phyloP scores from a whole-genome alignment of 1,140 invertebrate species.

The Drosophila ambigua region DNA sequence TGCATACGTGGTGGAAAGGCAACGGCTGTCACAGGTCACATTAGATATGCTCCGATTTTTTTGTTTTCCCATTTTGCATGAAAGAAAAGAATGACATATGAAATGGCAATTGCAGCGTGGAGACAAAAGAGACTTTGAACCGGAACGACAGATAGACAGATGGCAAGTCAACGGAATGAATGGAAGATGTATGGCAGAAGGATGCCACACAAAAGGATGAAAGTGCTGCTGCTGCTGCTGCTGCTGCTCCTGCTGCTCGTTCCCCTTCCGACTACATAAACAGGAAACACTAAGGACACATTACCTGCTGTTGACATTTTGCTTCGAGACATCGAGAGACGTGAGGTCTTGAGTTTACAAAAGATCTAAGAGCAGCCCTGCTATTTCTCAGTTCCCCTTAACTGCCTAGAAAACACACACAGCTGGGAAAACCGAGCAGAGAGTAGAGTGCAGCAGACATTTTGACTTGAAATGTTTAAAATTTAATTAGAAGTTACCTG shows the following conservation, averaged over 20 bases:
- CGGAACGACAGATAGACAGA: constrained; percentile 21
- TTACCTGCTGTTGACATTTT: constrained; percentile 79
- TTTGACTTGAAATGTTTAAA: too few species aligned
- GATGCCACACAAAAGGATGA: background rate
- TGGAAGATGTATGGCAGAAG: background rate
- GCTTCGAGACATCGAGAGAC: constrained; percentile 50
- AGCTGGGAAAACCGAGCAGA: too few species aligned
- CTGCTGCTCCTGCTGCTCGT: too few species aligned
- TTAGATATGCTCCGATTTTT: constrained; percentile 3
- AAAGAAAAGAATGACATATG: constrained; percentile 20
- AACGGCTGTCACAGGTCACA: constrained; percentile 14
- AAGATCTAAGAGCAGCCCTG: constrained; percentile 50
- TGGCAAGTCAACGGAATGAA: constrained; percentile 20
- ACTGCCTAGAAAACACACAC: too few species aligned
- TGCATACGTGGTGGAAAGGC: constrained; percentile 24
- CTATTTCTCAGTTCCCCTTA: constrained; percentile 10
- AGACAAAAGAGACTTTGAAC: constrained; percentile 16
- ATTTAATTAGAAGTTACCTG: too few species aligned
- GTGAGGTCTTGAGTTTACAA: constrained; percentile 56
- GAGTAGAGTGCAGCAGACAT: too few species aligned
- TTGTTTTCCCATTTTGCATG: constrained; percentile 11
- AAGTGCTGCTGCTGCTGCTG: background rate
- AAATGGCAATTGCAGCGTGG: constrained; percentile 38
- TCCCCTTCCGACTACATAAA: constrained; percentile 41
- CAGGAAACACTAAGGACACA: constrained; percentile 63